phyloP scores from a whole-genome alignment of 2,113 vertebrate genomes.

The Fregetta grallaria region DNA sequence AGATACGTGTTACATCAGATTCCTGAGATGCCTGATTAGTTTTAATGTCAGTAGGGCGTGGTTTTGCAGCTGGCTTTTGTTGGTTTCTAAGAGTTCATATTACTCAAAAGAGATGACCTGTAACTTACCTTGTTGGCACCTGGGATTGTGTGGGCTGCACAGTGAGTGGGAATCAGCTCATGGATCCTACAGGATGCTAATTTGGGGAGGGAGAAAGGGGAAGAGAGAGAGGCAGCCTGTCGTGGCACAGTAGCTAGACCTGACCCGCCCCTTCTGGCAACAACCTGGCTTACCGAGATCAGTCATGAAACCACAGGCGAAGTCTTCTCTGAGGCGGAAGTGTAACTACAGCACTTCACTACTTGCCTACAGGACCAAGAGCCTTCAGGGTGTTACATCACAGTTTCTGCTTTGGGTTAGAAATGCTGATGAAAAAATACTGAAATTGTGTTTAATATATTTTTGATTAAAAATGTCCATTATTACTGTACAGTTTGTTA shows the following conservation, averaged over 20 bases:
- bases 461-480: conserved; percentile 3
- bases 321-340: background rate
- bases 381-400: background rate
- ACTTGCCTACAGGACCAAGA: background rate
- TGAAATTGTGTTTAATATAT: background rate
- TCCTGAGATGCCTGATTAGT: background rate
- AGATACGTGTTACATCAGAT: background rate
- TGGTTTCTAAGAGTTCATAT: background rate
- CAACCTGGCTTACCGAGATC: rapidly evolving
- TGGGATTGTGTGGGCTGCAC: background rate
- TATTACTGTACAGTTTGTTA: conserved; percentile 20
- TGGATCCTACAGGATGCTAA: background rate
- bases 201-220: background rate
- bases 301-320: background rate
- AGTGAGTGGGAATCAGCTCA: background rate
- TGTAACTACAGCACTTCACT: background rate
- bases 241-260: background rate
- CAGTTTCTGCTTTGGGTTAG: background rate
- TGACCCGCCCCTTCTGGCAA: background rate
- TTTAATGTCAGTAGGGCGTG: background rate
- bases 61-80: background rate
- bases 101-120: background rate
- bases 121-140: background rate
- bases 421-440: background rate
- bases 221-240: background rate